Conservation (phyloP, 2,113 vertebrate genomes). For the Notothenia rossii region DNA sequence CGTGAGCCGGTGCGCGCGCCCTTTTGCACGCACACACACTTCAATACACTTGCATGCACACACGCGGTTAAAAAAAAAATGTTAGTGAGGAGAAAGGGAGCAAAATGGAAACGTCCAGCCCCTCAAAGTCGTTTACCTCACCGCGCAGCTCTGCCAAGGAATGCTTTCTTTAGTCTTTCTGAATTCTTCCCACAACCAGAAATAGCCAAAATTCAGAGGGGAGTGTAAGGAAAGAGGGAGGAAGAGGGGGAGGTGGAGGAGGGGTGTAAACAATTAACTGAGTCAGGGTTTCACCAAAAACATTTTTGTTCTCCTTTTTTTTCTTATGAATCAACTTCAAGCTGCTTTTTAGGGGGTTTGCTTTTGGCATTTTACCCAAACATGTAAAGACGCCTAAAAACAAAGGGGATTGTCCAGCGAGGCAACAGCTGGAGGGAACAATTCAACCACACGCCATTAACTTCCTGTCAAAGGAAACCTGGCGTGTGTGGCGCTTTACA, state of each 20-base stretch:
- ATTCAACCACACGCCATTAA: conserved; percentile 2
- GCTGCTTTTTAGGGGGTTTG: background rate
- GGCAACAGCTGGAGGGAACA: conserved; percentile 65
- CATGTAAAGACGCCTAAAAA: conserved; percentile 1
- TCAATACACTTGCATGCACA: conserved; percentile 31
- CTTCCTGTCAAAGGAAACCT: background rate
- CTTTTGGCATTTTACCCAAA: conserved; percentile 21
- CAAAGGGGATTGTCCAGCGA: conserved; percentile 21
- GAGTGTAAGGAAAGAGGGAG: conserved; percentile 13
- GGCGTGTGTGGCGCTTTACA: background rate
- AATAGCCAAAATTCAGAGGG: conserved; percentile 55
- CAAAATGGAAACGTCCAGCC: conserved; percentile 61
- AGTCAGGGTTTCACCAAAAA: conserved; percentile 57
- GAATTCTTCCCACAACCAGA: conserved; percentile 69
- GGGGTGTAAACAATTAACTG: conserved; percentile 64
- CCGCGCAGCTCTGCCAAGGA: conserved; percentile 74
- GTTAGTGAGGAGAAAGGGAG: conserved; percentile 40
- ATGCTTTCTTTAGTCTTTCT: conserved; percentile 70
- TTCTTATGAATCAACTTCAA: conserved; percentile 39
- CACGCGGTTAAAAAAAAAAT: background rate
- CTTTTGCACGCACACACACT: conserved; percentile 30
- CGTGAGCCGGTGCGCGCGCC: conserved; percentile 64
- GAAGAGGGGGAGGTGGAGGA: background rate
- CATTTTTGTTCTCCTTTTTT: conserved; percentile 2
- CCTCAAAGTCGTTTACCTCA: conserved; percentile 55